phyloP scores from a whole-genome alignment of 2,797 vertebrate species.

The Acestrorhynchus altus region DNA sequence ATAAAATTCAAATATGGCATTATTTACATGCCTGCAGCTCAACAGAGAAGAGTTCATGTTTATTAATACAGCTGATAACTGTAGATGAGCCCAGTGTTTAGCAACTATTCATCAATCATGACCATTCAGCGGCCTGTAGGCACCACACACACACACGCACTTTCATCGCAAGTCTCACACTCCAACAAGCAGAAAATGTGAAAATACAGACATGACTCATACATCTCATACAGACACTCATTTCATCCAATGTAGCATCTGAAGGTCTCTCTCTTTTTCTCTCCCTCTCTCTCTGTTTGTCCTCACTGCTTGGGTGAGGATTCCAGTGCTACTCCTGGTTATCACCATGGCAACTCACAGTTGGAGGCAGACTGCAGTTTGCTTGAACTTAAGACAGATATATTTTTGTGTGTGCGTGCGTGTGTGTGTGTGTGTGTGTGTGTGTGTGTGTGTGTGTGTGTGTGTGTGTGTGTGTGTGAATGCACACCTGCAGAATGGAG shows the following conservation, averaged over 20 bases:
- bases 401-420: conserved; percentile 16
- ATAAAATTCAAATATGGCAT: too few relatives aligned
- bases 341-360: conserved; percentile 60
- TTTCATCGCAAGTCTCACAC: not conserved
- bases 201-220: not conserved
- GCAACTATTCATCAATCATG: too few relatives aligned
- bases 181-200: conserved; percentile 6
- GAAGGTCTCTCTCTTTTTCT: not conserved
- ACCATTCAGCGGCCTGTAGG: too few relatives aligned
- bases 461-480: too few relatives aligned
- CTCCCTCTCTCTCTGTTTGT: conserved; percentile 7
- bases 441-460: too few relatives aligned
- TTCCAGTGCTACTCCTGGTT: conserved; percentile 44
- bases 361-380: conserved; percentile 47
- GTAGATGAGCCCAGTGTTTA: too few relatives aligned
- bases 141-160: not conserved
- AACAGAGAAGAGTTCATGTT: too few relatives aligned
- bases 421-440: conserved; percentile 24
- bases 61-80: too few relatives aligned
- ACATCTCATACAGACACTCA: not conserved
- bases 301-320: not conserved
- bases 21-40: too few relatives aligned
- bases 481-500: too few relatives aligned
- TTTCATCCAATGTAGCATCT: not conserved
- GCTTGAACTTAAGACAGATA: conserved; percentile 45